phyloP scores from a whole-genome alignment of 2,888 invertebrate species.

The Agrochola circellaris region DNA sequence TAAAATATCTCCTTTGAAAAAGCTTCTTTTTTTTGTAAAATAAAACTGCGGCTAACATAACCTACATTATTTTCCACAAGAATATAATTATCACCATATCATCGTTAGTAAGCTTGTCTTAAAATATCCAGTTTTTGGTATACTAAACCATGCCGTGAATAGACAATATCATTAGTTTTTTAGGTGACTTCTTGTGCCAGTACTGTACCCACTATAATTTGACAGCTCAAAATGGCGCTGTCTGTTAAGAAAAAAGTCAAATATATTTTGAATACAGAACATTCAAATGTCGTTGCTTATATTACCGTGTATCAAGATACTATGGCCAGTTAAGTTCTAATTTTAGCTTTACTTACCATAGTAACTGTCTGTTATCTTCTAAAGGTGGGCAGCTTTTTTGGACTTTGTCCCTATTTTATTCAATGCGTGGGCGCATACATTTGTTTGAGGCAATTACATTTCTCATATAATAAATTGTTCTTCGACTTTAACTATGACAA shows the following conservation, averaged over 20 bases:
- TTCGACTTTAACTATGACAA: slow-evolving; percentile 9
- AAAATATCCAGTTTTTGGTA: not conserved
- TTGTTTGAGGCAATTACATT: slow-evolving; percentile 32
- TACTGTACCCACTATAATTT: slow-evolving; percentile 2
- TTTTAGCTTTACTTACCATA: slow-evolving; percentile 24
- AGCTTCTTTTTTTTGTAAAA: not conserved
- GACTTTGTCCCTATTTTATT: slow-evolving; percentile 41
- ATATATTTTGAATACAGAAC: slow-evolving; percentile 1
- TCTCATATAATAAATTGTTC: slow-evolving; percentile 3
- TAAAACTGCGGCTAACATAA: not conserved
- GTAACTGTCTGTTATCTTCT: slow-evolving; percentile 24
- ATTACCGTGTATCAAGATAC: not conserved
- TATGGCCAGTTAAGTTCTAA: not conserved
- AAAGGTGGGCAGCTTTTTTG: slow-evolving; percentile 42
- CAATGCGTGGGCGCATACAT: slow-evolving; percentile 45
- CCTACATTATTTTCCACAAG: not conserved
- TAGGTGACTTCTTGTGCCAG: slow-evolving; percentile 11
- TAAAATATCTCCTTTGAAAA: slow-evolving; percentile 2
- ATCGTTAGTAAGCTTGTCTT: slow-evolving; percentile 13
- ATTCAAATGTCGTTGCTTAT: not conserved
- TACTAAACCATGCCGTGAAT: slow-evolving; percentile 13
- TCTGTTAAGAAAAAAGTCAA: slow-evolving; percentile 1
- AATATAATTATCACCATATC: not conserved
- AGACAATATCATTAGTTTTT: slow-evolving; percentile 34
- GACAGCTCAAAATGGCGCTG: slow-evolving; percentile 20